A percentile compares a stretch with the other conserved stretches of the same genome.
Evolutionary conservation across 1,140 invertebrate genomes (phyloP).

Genomic region (Bombus haemorrhoidalis): DNA sequence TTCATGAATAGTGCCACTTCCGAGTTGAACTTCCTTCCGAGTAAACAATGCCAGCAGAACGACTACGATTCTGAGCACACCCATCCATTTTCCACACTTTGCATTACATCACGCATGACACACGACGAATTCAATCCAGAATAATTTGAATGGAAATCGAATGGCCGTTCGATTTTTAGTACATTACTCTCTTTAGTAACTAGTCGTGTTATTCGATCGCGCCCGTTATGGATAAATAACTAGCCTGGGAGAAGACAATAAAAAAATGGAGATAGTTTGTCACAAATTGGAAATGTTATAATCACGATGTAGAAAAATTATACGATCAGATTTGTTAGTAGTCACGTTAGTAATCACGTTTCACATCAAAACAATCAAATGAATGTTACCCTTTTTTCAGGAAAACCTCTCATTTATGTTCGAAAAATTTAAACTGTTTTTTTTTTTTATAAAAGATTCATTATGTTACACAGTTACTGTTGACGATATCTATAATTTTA

Average conservation of each 20-base stretch:
- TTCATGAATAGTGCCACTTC: slow-evolving; percentile 77
- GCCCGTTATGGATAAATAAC: not conserved
- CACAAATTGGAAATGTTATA: too few species aligned
- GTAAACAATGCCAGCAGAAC: slow-evolving; percentile 67
- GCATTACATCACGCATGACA: slow-evolving; percentile 62
- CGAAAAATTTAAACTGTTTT: not conserved
- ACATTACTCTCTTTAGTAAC: not conserved
- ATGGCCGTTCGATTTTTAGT: slow-evolving; percentile 8
- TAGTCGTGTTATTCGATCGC: too few species aligned
- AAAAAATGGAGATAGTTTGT: too few species aligned
- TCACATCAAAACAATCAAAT: too few species aligned
- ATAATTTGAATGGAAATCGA: not conserved
- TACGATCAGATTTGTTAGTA: too few species aligned
- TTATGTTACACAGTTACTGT: not conserved
- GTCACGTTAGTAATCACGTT: too few species aligned
- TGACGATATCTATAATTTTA: too few species aligned
- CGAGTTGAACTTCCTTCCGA: slow-evolving; percentile 81
- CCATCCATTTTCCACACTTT: slow-evolving; percentile 71
- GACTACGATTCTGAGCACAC: slow-evolving; percentile 61
- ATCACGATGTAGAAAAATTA: not conserved
- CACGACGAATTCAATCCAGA: slow-evolving; percentile 37
- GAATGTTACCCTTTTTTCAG: too few species aligned
- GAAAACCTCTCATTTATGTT: not conserved
- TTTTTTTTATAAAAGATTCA: not conserved
- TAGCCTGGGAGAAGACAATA: not conserved